phyloP scores from a whole-genome alignment of 2,113 vertebrate genomes.

The Thinocorus orbignyianus region DNA sequence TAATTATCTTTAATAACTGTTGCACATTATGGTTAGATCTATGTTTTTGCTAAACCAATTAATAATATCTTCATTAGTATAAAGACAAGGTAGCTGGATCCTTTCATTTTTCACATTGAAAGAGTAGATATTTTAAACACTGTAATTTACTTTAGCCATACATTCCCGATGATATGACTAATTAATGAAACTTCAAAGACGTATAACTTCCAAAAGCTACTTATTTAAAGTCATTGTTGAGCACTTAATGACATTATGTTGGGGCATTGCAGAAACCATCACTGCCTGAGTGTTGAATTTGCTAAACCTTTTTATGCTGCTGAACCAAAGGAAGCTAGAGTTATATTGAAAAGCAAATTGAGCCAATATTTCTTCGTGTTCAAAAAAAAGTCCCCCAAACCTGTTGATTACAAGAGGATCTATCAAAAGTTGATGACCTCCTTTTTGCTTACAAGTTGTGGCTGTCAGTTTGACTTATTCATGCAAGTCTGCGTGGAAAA shows the following conservation, averaged over 20 bases:
- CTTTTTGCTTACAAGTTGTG: background rate
- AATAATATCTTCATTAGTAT: constrained; percentile 89
- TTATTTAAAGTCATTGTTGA: constrained; percentile 82
- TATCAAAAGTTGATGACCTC: constrained; percentile 20
- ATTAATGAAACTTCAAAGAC: constrained; percentile 86
- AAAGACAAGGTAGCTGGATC: constrained; percentile 86
- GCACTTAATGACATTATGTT: constrained; percentile 78
- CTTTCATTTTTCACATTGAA: constrained; percentile 88
- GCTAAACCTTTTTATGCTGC: constrained; percentile 68
- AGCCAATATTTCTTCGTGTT: constrained; percentile 58
- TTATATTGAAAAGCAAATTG: constrained; percentile 58
- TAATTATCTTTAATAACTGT: constrained; percentile 91
- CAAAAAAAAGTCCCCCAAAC: background rate
- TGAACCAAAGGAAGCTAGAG: constrained; percentile 47
- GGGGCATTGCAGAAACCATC: constrained; percentile 68
- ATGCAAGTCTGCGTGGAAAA: background rate
- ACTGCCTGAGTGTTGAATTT: constrained; percentile 63
- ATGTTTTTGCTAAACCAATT: constrained; percentile 90
- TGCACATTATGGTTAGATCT: constrained; percentile 89
- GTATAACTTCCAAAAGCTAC: constrained; percentile 83
- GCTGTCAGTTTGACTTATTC: constrained; percentile 7
- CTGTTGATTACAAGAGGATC: constrained; percentile 64
- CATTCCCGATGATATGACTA: constrained; percentile 82
- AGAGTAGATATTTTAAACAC: constrained; percentile 86
- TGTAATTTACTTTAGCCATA: constrained; percentile 87